Base-by-base conservation (phyloP, 1,140 invertebrate species). In the Papilio polytes region DNA sequence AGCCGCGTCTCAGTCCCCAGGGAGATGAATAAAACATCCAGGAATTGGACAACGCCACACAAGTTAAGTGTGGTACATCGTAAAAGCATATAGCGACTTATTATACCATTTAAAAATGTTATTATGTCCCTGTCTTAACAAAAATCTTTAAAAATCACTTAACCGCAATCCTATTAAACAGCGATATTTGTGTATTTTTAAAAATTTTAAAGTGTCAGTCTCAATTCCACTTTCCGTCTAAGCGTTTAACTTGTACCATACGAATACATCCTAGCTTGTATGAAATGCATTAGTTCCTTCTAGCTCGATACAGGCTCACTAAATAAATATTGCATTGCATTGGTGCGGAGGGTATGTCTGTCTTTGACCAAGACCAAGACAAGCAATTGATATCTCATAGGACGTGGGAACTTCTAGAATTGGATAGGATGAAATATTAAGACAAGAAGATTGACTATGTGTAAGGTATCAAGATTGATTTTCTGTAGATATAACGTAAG, bases 311-410 rank as follows among this genome's bases (percentile, higher is more conserved):
- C 48, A 36, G 78, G 83, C 84, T 84, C 83, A 26, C 51, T 22
- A 82, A 85, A 88, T 89, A 89, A 88, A 88, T 89, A 88, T 89
- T 89, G 53, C 83, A 89, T 89, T 85, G 84, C 83, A 7, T 56
- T 51, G 12, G 13, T 56, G 53, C n/a, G n/a, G 18, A 56, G 53
- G 48, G 26, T 26, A 26, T 26, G 26, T 26, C n/a, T n/a, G n/a
- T n/a, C n/a, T n/a, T n/a, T n/a, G n/a, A n/a, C n/a, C n/a, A n/a
- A n/a, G n/a, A n/a, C 48, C 36, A 44, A 44, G 26, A 41, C 26
- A 73, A n/a, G 41, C 36, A 46, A 73, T 73, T 73, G 72, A 73
- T 41, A 73, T 12, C 36, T 73, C 72, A 20, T 72, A 26, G 31
- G 66, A 70, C 66, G 66, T 56, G 53, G 53, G 53, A 56, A 56